A percentile compares a stretch with the other conserved stretches of the same genome.
Evolutionary conservation across 2,113 vertebrate species (phyloP).

Genomic region (Crypturellus undulatus): DNA sequence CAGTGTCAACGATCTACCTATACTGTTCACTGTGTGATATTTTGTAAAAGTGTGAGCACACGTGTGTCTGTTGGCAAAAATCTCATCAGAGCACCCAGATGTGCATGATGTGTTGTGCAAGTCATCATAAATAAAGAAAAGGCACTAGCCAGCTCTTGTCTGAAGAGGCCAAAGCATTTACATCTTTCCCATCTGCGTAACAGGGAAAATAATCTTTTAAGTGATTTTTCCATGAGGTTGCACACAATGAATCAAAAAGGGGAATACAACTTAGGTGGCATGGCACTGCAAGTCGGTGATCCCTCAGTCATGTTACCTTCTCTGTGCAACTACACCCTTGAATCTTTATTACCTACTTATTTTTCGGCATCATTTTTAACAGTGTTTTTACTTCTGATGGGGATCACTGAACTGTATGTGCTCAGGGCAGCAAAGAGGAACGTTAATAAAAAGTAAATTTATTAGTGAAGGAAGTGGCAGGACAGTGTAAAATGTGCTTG

Average conservation of each 20-base stretch:
- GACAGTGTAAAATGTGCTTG: not conserved
- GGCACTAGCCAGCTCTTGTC: not conserved
- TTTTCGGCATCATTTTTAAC: not conserved
- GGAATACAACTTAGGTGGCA: not conserved
- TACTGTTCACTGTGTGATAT: not conserved
- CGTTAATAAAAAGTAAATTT: not conserved
- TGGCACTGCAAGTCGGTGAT: accelerated
- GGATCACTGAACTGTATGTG: not conserved
- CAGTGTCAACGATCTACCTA: not conserved
- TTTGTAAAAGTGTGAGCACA: not conserved
- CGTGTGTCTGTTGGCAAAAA: not conserved
- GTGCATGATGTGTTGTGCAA: not conserved
- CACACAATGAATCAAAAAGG: not conserved
- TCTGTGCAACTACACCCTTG: not conserved
- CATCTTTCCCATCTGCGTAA: not conserved
- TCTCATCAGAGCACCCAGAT: not conserved
- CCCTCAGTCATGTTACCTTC: not conserved
- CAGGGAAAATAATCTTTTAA: not conserved
- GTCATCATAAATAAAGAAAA: not conserved
- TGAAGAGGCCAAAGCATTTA: not conserved
- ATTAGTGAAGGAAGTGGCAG: not conserved
- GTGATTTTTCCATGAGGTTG: not conserved
- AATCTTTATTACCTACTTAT: not conserved
- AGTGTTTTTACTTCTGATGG: not conserved
- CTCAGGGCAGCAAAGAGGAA: not conserved